Evolutionary conservation across 1,140 invertebrate genomes (phyloP).

Genomic region (Choristoneura fumiferana): DNA sequence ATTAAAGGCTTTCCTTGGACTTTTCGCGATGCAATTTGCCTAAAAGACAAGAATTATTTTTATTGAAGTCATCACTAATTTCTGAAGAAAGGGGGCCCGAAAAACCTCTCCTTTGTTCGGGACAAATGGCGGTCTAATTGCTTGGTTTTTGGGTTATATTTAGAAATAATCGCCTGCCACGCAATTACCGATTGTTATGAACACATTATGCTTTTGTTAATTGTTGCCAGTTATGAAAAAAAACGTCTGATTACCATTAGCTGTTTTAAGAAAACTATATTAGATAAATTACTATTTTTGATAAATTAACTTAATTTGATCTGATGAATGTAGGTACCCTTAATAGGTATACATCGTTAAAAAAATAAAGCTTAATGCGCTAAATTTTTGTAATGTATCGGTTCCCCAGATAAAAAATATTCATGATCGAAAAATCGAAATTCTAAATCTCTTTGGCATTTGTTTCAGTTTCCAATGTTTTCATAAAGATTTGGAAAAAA

Average conservation of each 20-base stretch:
- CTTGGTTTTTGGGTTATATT: conserved; percentile 60
- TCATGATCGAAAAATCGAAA: background rate
- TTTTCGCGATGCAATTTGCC: conserved; percentile 76
- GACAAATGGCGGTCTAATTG: conserved; percentile 72
- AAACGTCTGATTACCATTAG: no score
- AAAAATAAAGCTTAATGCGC: no score
- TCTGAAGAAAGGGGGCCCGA: conserved; percentile 55
- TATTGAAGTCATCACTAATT: conserved; percentile 79
- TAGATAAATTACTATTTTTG: no score
- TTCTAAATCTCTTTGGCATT: background rate
- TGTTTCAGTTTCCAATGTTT: conserved; percentile 17
- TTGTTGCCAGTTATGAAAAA: background rate
- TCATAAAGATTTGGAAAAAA: conserved; percentile 27
- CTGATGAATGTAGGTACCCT: no score
- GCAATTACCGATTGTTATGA: conserved; percentile 46
- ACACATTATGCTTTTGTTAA: conserved; percentile 19
- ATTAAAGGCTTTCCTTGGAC: conserved; percentile 76
- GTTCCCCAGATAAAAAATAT: no score
- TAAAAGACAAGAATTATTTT: conserved; percentile 79
- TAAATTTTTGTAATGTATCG: no score
- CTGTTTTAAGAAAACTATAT: no score
- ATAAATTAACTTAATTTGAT: no score
- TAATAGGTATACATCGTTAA: no score
- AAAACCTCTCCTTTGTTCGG: conserved; percentile 61
- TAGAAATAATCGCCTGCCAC: conserved; percentile 44